A percentile compares a stretch with the other conserved stretches of the same genome.
phyloP scores from a whole-genome alignment of 2,113 vertebrate genomes.

The Regulus satrapa region DNA sequence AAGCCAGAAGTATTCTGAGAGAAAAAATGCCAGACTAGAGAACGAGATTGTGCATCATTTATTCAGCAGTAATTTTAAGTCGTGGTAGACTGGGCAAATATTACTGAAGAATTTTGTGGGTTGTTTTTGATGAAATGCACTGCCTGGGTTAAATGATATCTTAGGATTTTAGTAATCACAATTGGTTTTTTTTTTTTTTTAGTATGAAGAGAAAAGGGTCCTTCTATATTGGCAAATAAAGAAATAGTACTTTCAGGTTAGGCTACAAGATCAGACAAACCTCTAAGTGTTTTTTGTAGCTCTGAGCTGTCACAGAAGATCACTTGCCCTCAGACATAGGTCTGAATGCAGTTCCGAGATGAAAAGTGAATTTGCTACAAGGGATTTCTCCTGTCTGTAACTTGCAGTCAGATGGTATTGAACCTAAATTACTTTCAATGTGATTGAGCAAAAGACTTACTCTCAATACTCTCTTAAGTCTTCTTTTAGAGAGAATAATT shows the following conservation, averaged over 20 bases:
- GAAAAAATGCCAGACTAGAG: not conserved
- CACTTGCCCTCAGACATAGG: not conserved
- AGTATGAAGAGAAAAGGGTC: not conserved
- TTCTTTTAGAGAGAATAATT: not conserved
- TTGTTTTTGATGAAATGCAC: not conserved
- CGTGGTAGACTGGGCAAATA: not conserved
- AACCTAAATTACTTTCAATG: not conserved
- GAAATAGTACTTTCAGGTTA: not conserved
- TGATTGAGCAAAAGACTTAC: not conserved
- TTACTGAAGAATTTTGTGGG: not conserved
- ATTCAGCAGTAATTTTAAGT: constrained; percentile 22
- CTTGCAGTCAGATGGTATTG: not conserved
- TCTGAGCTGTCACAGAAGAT: not conserved
- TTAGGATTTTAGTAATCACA: not conserved
- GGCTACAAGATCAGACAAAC: not conserved
- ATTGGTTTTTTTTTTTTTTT: not conserved
- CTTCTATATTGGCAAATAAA: not conserved
- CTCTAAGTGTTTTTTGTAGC: not conserved
- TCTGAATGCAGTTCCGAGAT: not conserved
- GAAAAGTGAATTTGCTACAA: not conserved
- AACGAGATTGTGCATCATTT: not conserved
- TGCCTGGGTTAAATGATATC: not conserved
- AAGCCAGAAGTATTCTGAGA: constrained; percentile 1
- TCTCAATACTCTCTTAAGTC: not conserved
- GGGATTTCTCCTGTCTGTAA: not conserved